A percentile compares a stretch with the other conserved stretches of the same genome.
phyloP scores from a whole-genome alignment of 2,888 invertebrate genomes.

The Drosophila sordidula region DNA sequence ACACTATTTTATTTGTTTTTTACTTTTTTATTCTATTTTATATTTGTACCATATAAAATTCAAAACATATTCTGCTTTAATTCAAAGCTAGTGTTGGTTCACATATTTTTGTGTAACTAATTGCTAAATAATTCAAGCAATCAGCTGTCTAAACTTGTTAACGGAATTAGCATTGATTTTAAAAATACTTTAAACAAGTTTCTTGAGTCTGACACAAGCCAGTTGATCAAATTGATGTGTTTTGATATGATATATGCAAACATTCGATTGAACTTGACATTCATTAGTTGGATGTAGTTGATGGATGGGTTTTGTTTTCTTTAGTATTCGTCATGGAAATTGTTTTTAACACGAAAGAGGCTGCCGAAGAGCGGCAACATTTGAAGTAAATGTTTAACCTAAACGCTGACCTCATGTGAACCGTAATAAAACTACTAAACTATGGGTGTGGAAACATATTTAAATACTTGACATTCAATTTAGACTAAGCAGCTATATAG shows the following conservation, averaged over 20 bases:
- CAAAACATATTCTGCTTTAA: too few species aligned
- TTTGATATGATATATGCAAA: constrained; percentile 31
- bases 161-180: constrained; percentile 35
- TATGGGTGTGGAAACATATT: constrained; percentile 1
- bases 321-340: constrained; percentile 7
- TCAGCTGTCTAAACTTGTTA: constrained; percentile 30
- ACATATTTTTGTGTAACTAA: not conserved
- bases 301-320: constrained; percentile 20
- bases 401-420: not conserved
- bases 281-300: constrained; percentile 30
- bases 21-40: too few species aligned
- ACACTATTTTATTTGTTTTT: too few species aligned
- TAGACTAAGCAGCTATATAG: not conserved
- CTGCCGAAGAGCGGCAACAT: constrained; percentile 9
- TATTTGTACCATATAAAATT: too few species aligned
- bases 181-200: constrained; percentile 38
- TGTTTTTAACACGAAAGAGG: constrained; percentile 16
- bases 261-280: constrained; percentile 31
- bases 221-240: constrained; percentile 15
- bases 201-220: constrained; percentile 3
- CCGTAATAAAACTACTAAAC: not conserved
- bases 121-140: constrained; percentile 11
- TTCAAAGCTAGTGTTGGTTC: not conserved
- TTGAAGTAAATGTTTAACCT: constrained; percentile 1
- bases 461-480: not conserved